Percentiles rank a stretch among this genome's conserved stretches.
Evolutionary conservation across 2,113 vertebrate species (phyloP).

Genomic region (Turdus rufiventris): DNA sequence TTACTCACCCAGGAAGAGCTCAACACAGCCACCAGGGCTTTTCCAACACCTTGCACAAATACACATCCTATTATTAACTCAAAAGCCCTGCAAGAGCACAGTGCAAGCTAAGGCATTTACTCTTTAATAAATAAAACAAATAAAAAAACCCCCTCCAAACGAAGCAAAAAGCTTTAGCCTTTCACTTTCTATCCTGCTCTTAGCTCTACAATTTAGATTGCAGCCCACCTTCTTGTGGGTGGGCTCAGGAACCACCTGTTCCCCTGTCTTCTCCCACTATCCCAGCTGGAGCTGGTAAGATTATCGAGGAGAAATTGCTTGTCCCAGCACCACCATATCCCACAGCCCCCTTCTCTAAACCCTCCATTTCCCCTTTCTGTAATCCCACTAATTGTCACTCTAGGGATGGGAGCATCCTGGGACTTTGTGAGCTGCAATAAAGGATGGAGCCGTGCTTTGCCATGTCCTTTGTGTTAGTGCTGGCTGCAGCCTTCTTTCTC

Average conservation of each 20-base stretch:
- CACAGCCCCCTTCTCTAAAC: neutral
- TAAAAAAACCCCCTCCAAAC: fast-evolving
- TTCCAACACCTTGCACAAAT: neutral
- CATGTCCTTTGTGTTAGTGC: neutral
- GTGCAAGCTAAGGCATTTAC: neutral
- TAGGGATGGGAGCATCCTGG: neutral
- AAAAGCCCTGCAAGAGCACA: neutral
- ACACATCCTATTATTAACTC: neutral
- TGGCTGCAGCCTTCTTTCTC: neutral
- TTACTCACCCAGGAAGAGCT: neutral
- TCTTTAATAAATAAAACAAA: neutral
- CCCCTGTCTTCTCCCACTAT: neutral
- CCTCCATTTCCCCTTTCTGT: neutral
- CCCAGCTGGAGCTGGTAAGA: neutral
- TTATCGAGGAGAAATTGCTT: neutral
- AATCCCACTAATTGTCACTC: neutral
- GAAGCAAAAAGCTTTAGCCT: neutral
- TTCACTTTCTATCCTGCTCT: neutral
- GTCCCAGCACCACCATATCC: neutral
- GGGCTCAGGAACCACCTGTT: neutral
- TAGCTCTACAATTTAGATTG: too few relatives aligned
- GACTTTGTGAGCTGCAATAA: neutral
- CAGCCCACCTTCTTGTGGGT: neutral
- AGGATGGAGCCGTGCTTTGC: neutral
- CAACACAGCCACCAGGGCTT: neutral